Percentiles rank a stretch among this genome's conserved stretches.
Conservation (phyloP, 2,113 vertebrate species). For the Scatophagus argus region DNA sequence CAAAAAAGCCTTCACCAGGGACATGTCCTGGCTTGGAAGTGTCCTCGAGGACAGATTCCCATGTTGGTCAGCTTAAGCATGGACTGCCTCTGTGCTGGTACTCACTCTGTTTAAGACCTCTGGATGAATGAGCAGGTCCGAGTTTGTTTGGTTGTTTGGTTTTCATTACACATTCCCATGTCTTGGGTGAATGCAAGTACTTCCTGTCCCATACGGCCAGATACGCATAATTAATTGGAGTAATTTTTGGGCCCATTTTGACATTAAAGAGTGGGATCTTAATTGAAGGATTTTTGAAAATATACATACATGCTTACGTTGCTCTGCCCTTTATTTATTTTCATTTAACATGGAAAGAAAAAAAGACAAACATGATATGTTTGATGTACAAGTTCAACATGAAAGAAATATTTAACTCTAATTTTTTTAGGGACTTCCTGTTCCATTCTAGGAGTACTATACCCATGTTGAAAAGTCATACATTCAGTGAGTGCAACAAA, state of each 20-base stretch:
- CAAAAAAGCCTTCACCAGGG: constrained; percentile 37
- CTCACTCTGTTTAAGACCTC: constrained; percentile 21
- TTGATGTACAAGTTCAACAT: constrained; percentile 16
- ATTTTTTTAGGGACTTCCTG: not conserved
- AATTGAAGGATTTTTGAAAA: constrained; percentile 77
- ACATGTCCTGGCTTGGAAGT: constrained; percentile 49
- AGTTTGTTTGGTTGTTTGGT: constrained; percentile 78
- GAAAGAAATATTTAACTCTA: constrained; percentile 1
- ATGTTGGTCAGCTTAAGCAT: constrained; percentile 24
- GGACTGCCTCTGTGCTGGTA: constrained; percentile 22
- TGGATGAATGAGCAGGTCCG: constrained; percentile 49
- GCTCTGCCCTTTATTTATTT: constrained; percentile 58
- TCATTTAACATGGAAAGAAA: constrained; percentile 47
- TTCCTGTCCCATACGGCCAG: constrained; percentile 79
- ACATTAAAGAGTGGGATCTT: constrained; percentile 52
- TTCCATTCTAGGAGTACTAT: not conserved
- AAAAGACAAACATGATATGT: too few species aligned
- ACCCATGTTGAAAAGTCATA: not conserved
- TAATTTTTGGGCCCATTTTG: constrained; percentile 59
- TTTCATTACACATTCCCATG: constrained; percentile 73
- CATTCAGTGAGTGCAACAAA: not conserved
- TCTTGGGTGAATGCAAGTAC: constrained; percentile 73
- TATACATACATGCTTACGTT: constrained; percentile 69
- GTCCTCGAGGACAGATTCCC: constrained; percentile 57
- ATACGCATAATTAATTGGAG: constrained; percentile 78